Conservation (phyloP, 2,888 invertebrate genomes). For the Boloria euphrosyne region DNA sequence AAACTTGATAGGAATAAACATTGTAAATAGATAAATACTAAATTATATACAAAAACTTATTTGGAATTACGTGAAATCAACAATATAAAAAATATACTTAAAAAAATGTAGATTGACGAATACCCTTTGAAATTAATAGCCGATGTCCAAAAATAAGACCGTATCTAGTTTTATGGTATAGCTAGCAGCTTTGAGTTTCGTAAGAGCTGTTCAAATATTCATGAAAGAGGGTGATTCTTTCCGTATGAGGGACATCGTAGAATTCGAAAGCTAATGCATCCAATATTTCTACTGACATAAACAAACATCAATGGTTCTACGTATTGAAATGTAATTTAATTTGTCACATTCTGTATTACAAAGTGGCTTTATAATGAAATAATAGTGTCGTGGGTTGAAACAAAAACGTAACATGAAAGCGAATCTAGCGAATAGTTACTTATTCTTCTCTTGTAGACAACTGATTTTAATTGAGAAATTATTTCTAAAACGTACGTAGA, state of each 20-base stretch:
- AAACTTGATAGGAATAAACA: background rate
- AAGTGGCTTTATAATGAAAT: conserved; percentile 18
- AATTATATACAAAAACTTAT: too few species aligned
- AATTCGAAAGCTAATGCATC: conserved; percentile 67
- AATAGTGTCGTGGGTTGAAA: background rate
- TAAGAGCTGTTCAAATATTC: conserved; percentile 43
- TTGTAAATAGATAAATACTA: background rate
- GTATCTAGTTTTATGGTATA: conserved; percentile 24
- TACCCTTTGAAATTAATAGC: conserved; percentile 16
- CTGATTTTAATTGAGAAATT: too few species aligned
- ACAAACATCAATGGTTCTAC: conserved; percentile 70
- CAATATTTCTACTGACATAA: conserved; percentile 65
- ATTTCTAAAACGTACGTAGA: too few species aligned
- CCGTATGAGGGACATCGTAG: conserved; percentile 44
- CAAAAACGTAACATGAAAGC: too few species aligned
- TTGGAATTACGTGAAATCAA: too few species aligned
- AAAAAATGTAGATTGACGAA: background rate
- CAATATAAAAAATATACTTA: background rate
- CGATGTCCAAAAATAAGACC: conserved; percentile 15
- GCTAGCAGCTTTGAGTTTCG: conserved; percentile 35
- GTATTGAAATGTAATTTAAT: conserved; percentile 68
- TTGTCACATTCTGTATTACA: conserved; percentile 54
- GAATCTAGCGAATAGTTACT: too few species aligned
- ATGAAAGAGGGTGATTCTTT: conserved; percentile 38
- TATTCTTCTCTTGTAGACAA: too few species aligned